Evolutionary conservation across 2,888 invertebrate species (phyloP).

Genomic region (Synergus itoensis): DNA sequence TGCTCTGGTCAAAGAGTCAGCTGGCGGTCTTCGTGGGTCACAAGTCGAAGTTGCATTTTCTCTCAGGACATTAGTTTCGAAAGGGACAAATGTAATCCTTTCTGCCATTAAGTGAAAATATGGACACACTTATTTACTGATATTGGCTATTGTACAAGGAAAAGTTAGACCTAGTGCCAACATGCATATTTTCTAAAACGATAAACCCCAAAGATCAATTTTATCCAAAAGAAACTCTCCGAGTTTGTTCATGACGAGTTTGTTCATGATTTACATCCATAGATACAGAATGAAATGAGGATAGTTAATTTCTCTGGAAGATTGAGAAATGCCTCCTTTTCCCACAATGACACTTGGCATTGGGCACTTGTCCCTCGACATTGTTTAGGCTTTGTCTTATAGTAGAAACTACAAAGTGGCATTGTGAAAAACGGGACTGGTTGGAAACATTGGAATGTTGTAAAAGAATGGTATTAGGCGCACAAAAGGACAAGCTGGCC

Average conservation of each 20-base stretch:
- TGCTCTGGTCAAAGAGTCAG: slow-evolving; percentile 20
- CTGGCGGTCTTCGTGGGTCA: slow-evolving; percentile 33
- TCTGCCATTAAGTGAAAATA: slow-evolving; percentile 14
- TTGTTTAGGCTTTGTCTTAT: not conserved
- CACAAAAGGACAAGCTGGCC: slow-evolving; percentile 52
- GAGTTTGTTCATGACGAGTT: too few species aligned
- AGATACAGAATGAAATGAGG: not conserved
- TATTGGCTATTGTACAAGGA: not conserved
- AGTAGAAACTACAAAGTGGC: slow-evolving; percentile 24
- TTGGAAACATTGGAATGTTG: slow-evolving; percentile 56
- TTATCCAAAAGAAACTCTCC: too few species aligned
- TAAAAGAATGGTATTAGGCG: slow-evolving; percentile 62
- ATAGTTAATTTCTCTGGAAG: not conserved
- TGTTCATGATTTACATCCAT: too few species aligned
- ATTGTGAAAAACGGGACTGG: slow-evolving; percentile 61
- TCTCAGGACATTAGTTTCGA: not conserved
- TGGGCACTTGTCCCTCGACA: slow-evolving; percentile 18
- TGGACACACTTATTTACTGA: not conserved
- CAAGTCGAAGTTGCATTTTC: slow-evolving; percentile 19
- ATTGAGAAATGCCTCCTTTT: slow-evolving; percentile 6
- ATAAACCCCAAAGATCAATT: too few species aligned
- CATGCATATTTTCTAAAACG: not conserved
- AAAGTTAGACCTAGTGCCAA: not conserved
- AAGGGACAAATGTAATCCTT: slow-evolving; percentile 23
- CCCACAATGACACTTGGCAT: slow-evolving; percentile 14